Conservation (phyloP, 1,140 invertebrate genomes). For the Caerostris darwini region DNA sequence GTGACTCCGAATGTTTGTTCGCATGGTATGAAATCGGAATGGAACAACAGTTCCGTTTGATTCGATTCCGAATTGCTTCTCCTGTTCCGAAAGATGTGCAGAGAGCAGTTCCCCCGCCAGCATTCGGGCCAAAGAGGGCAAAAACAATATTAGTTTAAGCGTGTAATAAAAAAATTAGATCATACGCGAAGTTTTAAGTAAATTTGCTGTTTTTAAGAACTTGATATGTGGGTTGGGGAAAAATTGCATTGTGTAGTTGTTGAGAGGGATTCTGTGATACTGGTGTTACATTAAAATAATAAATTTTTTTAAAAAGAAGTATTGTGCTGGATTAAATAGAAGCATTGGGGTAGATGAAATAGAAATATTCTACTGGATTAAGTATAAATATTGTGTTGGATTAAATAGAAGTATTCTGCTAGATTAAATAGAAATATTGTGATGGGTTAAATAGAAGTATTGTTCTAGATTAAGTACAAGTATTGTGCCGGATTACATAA, state of each 20-base stretch:
- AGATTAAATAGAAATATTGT: too few species aligned
- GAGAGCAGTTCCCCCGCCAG: not conserved
- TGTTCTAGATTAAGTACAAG: too few species aligned
- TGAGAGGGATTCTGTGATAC: not conserved
- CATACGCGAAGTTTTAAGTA: conserved; percentile 21
- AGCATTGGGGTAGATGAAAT: too few species aligned
- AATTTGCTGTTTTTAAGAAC: not conserved
- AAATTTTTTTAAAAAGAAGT: too few species aligned
- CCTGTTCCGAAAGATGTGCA: not conserved
- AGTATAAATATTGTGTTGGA: too few species aligned
- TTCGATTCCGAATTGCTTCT: conserved; percentile 14
- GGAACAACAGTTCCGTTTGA: conserved; percentile 24
- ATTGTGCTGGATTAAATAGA: too few species aligned
- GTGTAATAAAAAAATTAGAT: conserved; percentile 29
- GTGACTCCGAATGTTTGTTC: conserved; percentile 14
- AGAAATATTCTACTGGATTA: too few species aligned
- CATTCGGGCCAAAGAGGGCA: not conserved
- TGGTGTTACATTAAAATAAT: too few species aligned
- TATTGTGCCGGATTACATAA: too few species aligned
- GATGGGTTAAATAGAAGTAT: too few species aligned
- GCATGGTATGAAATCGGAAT: not conserved
- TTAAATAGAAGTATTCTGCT: too few species aligned
- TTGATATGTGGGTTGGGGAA: not conserved
- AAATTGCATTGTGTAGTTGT: not conserved
- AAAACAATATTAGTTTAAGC: conserved; percentile 23